Conservation (phyloP, 2,888 invertebrate genomes). For the Cryptophagus acutangulus region DNA sequence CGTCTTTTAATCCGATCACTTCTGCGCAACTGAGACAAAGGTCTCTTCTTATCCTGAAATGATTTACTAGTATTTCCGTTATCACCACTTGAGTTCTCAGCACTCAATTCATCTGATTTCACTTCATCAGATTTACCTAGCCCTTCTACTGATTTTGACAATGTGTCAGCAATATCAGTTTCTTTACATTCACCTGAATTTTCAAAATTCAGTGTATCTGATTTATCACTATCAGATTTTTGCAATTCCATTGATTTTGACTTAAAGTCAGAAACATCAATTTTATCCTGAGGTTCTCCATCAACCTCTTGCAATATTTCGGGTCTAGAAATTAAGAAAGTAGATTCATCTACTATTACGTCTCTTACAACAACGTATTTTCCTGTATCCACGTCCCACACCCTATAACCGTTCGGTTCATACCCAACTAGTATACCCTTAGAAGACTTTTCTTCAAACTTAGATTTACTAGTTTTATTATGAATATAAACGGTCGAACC, state of each 20-base stretch:
- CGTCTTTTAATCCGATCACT: conserved; percentile 9
- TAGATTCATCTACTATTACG: background rate
- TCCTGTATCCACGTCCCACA: background rate
- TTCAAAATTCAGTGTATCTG: no score
- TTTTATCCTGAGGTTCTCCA: background rate
- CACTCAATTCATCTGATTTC: conserved; percentile 1
- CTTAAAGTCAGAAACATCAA: no score
- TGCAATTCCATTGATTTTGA: no score
- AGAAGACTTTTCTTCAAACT: conserved; percentile 1
- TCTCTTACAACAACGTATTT: conserved; percentile 6
- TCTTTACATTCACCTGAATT: no score
- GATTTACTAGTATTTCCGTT: no score
- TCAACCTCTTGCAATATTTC: conserved; percentile 3
- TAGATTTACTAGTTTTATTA: background rate
- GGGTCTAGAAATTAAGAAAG: background rate
- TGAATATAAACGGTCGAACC: conserved; percentile 9
- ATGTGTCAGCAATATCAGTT: no score
- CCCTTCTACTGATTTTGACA: no score
- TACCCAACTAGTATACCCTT: conserved; percentile 9
- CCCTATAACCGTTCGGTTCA: conserved; percentile 7
- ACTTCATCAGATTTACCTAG: no score
- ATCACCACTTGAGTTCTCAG: no score
- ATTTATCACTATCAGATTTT: no score
- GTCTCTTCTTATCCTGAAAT: background rate
- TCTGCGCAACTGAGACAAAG: no score